phyloP scores from a whole-genome alignment of 2,113 vertebrate genomes.

The Myotis brandtii region DNA sequence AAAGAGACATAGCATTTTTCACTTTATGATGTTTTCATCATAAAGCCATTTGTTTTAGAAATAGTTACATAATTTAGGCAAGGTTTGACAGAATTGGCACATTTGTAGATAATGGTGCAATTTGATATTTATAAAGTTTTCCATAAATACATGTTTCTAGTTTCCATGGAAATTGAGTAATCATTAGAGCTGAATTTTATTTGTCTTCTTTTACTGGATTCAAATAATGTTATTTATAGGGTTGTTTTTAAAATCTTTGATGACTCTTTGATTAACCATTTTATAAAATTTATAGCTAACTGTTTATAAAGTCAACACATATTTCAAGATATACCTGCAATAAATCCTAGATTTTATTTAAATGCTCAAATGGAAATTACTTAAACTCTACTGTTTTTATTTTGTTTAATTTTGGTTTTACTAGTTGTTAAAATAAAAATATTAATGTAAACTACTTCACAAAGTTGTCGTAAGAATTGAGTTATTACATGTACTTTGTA shows the following conservation, averaged over 20 bases:
- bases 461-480: neutral
- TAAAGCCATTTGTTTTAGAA: constrained; percentile 54
- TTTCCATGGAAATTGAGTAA: constrained; percentile 79
- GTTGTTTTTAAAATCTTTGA: neutral
- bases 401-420: neutral
- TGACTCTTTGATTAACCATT: constrained; percentile 43
- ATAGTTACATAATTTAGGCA: constrained; percentile 56
- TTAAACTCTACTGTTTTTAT: neutral
- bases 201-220: constrained; percentile 66
- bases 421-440: neutral
- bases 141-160: constrained; percentile 74
- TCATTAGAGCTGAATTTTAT: constrained; percentile 66
- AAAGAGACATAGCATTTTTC: neutral
- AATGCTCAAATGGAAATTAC: neutral
- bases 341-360: neutral
- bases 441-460: neutral
- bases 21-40: constrained; percentile 46
- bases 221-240: constrained; percentile 53
- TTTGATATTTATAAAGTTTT: constrained; percentile 75
- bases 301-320: neutral
- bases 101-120: constrained; percentile 72
- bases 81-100: constrained; percentile 66
- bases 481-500: neutral
- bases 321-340: neutral
- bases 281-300: neutral